Conservation (phyloP, 2,888 invertebrate genomes). For the Listrodromus nycthemerus region DNA sequence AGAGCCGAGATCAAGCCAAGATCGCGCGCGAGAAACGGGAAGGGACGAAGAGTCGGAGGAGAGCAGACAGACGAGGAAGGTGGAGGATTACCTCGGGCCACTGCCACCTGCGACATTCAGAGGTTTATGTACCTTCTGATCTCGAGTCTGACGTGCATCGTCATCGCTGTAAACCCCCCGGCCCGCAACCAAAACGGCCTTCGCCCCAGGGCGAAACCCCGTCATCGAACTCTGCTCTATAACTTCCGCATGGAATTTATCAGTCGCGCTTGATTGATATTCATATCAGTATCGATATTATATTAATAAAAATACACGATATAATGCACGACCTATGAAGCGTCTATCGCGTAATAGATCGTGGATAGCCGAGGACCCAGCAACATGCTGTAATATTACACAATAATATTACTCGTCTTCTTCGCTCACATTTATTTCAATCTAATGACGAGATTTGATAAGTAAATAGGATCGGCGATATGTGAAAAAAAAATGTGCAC, state of each 20-base stretch:
- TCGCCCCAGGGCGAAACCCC: neutral
- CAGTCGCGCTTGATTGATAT: neutral
- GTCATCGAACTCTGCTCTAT: constrained; percentile 6
- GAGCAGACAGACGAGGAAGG: neutral
- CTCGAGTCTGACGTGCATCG: constrained; percentile 22
- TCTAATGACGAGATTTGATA: neutral
- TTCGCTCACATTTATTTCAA: neutral
- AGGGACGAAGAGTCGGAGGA: neutral
- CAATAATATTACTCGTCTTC: no score
- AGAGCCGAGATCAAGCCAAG: constrained; percentile 33
- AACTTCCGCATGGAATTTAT: constrained; percentile 3
- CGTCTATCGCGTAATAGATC: no score
- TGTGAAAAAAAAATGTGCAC: neutral
- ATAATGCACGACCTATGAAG: no score
- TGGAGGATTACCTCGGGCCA: constrained; percentile 35
- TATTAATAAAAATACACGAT: no score
- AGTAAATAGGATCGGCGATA: neutral
- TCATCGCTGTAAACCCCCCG: constrained; percentile 21
- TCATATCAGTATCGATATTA: no score
- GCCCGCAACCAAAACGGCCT: neutral
- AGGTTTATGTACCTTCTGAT: constrained; percentile 53
- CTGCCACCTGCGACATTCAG: constrained; percentile 67
- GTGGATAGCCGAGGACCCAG: no score
- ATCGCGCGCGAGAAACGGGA: constrained; percentile 40
- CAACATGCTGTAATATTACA: no score